Base-by-base conservation (phyloP, 2,888 invertebrate genomes). In the Dynastes grantii region DNA sequence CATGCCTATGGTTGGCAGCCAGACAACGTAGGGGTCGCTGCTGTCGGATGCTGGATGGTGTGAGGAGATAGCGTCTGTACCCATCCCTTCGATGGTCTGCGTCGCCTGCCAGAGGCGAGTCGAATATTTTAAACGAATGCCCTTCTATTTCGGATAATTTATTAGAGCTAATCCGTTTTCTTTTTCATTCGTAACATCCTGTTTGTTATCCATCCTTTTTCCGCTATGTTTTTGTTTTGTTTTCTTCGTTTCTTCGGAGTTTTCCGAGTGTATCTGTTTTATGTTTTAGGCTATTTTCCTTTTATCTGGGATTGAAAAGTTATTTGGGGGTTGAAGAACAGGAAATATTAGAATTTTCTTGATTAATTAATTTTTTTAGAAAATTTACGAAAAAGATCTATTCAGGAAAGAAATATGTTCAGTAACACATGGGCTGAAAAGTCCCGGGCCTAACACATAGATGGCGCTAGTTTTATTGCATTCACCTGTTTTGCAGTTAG, bases 71-170 rank as follows among this genome's bases (percentile, higher is more conserved):
- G 32, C 65, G 65, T 65, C 65, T 65, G 65, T 37, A 65, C 65
- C 40, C 65, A 65, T 65, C n/a, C 65, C 65, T 16, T 22, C 9
- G 65, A 55, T 37, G n/a, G 65, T 65, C 65, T 65, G 65, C 65
- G 65, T 37, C 16, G 9, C 6, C 16, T 40, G 16, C 65, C 40
- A 37, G 65, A 45, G 45, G 45, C 45, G 45, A 45, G 51, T 68
- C 4, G 51, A 68, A 68, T 68, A 68, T 68, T 68, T 68, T 68
- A 68, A 68, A 68, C 68, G 68, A 68, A 68, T 68, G 68, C 68
- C 68, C 45, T 51, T n/a, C 63, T 63, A 63, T 68, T 68, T 40
- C 27, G 51, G 51, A 68, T 68, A 68, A 68, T 68, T 68, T 68
- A 68, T 68, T 68, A 68, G 68, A n/a, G 51, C 51, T 68, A 68